These are phyloP conservation scores for Gobio occitaniae DNA, from an alignment of 2,797 vertebrate species.

Conservation along the genomic window DNA sequence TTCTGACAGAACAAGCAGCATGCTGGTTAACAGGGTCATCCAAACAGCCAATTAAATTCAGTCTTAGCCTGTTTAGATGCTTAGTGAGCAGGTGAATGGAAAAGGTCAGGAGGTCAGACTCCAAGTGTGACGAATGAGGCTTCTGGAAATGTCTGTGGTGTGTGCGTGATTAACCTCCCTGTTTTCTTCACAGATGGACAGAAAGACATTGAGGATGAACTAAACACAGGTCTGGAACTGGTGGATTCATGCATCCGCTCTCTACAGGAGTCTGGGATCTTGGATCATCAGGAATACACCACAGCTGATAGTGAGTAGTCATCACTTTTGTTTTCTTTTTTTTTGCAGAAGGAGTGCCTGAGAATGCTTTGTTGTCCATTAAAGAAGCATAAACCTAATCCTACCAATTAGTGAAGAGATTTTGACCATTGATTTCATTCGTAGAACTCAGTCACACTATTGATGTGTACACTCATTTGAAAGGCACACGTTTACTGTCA, in stretches of 20 bases:
- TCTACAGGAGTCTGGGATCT: conserved; percentile 96
- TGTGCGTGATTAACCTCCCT: conserved; percentile 33
- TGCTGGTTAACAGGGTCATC: conserved; percentile 4
- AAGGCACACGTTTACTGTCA: background rate
- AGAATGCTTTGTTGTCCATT: background rate
- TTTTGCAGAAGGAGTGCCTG: background rate
- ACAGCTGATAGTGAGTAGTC: conserved; percentile 88
- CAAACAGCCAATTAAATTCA: conserved; percentile 25
- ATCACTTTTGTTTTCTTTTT: background rate
- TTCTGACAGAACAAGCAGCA: conserved; percentile 4
- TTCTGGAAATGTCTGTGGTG: conserved; percentile 2
- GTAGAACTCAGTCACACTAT: background rate
- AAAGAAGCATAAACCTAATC: conserved; percentile 8
- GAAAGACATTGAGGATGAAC: conserved; percentile 97
- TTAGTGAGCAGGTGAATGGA: conserved; percentile 6
- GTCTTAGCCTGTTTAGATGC: conserved; percentile 14
- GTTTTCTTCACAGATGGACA: conserved; percentile 85
- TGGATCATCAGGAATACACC: conserved; percentile 88
- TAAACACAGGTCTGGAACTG: conserved; percentile 96
- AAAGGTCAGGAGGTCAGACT: conserved; percentile 1
- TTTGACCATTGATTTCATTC: conserved; percentile 22
- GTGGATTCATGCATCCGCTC: conserved; percentile 98
- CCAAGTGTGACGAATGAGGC: background rate
- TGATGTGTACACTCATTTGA: conserved; percentile 1
- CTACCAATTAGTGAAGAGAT: conserved; percentile 25